phyloP scores from a whole-genome alignment of 2,888 invertebrate species.

The Erpobdella octoculata region DNA sequence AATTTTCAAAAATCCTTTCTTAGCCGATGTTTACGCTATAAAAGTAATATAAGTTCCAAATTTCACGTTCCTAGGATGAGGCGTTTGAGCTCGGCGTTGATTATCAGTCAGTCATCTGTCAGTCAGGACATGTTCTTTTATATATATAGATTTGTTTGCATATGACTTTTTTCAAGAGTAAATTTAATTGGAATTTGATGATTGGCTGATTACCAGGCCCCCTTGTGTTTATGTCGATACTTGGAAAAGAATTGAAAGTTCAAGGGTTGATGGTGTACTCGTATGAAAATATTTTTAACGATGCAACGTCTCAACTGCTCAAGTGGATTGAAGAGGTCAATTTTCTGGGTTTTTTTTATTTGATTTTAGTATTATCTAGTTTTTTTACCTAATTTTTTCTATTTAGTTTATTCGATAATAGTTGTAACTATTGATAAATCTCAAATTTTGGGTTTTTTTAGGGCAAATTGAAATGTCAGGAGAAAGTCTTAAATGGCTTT shows the following conservation, averaged over 20 bases:
- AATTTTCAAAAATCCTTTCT: too few relatives aligned
- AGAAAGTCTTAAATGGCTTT: constrained; percentile 66
- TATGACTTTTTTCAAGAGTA: not conserved
- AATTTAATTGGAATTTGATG: not conserved
- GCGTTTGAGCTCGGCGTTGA: too few relatives aligned
- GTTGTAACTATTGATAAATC: not conserved
- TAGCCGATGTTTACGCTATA: too few relatives aligned
- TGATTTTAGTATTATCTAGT: not conserved
- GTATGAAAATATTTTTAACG: constrained; percentile 60
- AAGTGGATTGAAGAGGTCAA: constrained; percentile 39
- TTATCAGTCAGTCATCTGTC: too few relatives aligned
- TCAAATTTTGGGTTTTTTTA: constrained; percentile 39
- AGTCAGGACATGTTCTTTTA: too few relatives aligned
- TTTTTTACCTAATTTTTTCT: not conserved
- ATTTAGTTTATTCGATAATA: not conserved
- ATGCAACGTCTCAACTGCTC: constrained; percentile 60
- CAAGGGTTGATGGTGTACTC: constrained; percentile 60
- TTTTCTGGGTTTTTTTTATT: not conserved
- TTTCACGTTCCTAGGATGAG: too few relatives aligned
- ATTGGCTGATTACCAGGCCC: constrained; percentile 32
- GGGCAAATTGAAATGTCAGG: constrained; percentile 65
- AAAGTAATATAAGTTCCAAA: too few relatives aligned
- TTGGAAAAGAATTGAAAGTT: constrained; percentile 59
- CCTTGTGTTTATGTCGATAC: constrained; percentile 50
- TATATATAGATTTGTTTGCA: too few relatives aligned